phyloP scores from a whole-genome alignment of 2,113 vertebrate species.

The Xiphorhynchus elegans region DNA sequence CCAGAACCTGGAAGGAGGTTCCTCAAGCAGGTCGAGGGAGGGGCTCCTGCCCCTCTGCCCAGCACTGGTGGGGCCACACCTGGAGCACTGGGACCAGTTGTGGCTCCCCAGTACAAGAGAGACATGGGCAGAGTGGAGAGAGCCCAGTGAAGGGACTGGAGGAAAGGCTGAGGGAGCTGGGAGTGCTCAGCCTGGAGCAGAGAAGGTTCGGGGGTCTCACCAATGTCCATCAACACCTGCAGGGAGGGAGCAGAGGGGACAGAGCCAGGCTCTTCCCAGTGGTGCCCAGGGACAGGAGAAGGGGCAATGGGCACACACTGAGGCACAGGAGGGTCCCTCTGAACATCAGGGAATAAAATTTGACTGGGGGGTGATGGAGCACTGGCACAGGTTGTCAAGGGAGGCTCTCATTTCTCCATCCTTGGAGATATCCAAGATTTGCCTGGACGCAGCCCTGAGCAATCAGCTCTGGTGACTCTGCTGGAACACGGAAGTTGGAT shows the following conservation, averaged over 20 bases:
- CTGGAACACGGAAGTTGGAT: not conserved
- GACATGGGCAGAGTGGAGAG: not conserved
- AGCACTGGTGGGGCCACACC: not conserved
- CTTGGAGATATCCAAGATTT: not conserved
- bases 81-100: not conserved
- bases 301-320: not conserved
- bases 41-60: not conserved
- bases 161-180: not conserved
- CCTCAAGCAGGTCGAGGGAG: not conserved
- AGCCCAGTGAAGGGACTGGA: not conserved
- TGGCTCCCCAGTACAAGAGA: not conserved
- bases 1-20: not conserved
- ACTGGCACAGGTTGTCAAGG: not conserved
- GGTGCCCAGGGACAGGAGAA: not conserved
- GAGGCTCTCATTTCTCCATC: not conserved
- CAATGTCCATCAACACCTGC: not conserved
- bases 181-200: not conserved
- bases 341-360: not conserved
- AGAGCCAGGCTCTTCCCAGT: not conserved
- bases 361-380: no score
- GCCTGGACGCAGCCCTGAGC: fast-evolving
- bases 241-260: not conserved
- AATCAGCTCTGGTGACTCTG: not conserved
- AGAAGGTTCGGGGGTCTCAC: not conserved
- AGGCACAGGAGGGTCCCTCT: not conserved